Evolutionary conservation across 2,888 invertebrate species (phyloP).

Genomic region (Ectemnius lituratus): DNA sequence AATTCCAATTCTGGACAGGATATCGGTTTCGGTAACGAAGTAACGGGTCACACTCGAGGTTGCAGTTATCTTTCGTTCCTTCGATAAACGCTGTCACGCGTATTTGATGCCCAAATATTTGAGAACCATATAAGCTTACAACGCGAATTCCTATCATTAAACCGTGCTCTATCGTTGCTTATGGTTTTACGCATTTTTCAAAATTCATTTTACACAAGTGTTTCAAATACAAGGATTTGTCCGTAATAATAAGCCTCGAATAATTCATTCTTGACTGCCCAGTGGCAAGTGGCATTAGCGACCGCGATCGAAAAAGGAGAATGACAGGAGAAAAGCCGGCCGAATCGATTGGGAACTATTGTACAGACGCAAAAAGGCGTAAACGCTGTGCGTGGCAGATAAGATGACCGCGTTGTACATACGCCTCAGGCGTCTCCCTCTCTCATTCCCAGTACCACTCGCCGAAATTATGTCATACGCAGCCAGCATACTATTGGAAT

Average conservation of each 20-base stretch:
- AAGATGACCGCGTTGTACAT: constrained; percentile 14
- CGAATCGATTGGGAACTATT: constrained; percentile 49
- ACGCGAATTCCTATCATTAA: no score
- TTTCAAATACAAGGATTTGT: no score
- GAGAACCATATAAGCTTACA: background rate
- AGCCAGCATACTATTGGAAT: constrained; percentile 30
- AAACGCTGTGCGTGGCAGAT: constrained; percentile 34
- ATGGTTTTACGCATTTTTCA: no score
- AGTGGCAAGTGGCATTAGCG: no score
- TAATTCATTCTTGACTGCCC: no score
- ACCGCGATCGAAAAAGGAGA: background rate
- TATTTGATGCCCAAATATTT: constrained; percentile 20
- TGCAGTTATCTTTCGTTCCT: background rate
- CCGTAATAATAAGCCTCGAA: no score
- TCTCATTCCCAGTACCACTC: background rate
- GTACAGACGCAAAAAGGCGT: constrained; percentile 50
- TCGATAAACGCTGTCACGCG: background rate
- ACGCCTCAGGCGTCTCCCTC: background rate
- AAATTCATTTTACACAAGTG: no score
- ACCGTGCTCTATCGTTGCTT: no score
- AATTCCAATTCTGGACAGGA: no score
- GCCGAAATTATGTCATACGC: constrained; percentile 45
- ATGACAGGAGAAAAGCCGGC: constrained; percentile 21
- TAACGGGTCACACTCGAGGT: background rate
- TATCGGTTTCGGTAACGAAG: background rate